Percentiles rank a stretch among this genome's conserved stretches.
Conservation (phyloP, 2,113 vertebrate genomes). For the Plectropomus leopardus region DNA sequence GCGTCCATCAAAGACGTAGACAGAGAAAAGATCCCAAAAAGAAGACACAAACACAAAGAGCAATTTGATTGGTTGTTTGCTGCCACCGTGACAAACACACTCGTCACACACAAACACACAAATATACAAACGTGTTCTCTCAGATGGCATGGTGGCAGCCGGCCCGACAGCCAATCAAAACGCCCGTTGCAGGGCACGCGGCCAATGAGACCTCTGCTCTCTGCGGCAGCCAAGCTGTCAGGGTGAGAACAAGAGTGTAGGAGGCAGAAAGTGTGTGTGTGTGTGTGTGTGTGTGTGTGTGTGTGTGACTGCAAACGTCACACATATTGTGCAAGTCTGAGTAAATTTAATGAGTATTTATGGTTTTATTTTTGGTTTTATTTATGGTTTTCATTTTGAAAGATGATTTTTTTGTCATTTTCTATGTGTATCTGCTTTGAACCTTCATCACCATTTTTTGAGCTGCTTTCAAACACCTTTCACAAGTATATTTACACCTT, state of each 20-base stretch:
- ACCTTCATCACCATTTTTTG: no score
- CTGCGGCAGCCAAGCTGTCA: slow-evolving; percentile 69
- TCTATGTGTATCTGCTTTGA: no score
- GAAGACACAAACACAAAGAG: neutral
- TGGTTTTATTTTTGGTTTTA: neutral
- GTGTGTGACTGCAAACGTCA: neutral
- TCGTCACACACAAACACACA: slow-evolving; percentile 10
- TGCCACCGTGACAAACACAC: slow-evolving; percentile 32
- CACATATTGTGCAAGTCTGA: neutral
- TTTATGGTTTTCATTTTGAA: no score
- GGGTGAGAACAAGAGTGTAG: slow-evolving; percentile 63
- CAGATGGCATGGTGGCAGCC: slow-evolving; percentile 57
- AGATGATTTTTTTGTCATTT: no score
- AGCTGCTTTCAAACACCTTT: no score
- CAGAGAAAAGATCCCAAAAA: neutral
- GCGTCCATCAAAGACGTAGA: neutral
- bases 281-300: no score
- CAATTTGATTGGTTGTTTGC: slow-evolving; percentile 19
- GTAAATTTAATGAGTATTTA: neutral
- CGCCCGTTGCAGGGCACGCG: slow-evolving; percentile 40
- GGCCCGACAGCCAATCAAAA: slow-evolving; percentile 72
- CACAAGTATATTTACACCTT: no score
- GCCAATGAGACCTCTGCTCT: slow-evolving; percentile 76
- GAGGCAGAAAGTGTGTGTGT: slow-evolving; percentile 27
- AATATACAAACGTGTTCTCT: slow-evolving; percentile 37